A percentile compares a stretch with the other conserved stretches of the same genome.
These are phyloP conservation scores for Odontocolon sp. DNA, from an alignment of 2,888 invertebrate genomes.

Conservation along the genomic window DNA sequence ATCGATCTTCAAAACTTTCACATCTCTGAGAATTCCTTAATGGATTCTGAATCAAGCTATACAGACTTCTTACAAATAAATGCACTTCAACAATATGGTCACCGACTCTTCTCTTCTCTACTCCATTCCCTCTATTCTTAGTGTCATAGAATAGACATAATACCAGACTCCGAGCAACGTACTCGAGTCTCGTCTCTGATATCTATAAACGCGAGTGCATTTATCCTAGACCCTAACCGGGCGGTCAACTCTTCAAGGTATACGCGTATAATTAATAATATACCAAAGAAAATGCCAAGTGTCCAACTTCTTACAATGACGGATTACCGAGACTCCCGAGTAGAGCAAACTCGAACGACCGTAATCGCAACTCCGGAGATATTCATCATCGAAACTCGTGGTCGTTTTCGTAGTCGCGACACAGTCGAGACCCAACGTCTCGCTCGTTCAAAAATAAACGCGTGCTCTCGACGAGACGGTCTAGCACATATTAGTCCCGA, in stretches of 20 bases:
- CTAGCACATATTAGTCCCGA: slow-evolving; percentile 63
- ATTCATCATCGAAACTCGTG: slow-evolving; percentile 57
- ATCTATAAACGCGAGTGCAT: slow-evolving; percentile 1
- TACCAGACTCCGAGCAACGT: too few relatives aligned
- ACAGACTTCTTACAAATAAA: too few relatives aligned
- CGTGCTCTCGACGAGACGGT: slow-evolving; percentile 27
- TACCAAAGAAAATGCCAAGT: slow-evolving; percentile 2
- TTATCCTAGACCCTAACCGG: slow-evolving; percentile 2
- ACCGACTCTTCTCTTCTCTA: neutral
- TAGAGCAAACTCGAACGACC: slow-evolving; percentile 27
- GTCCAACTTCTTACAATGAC: slow-evolving; percentile 41
- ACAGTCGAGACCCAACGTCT: slow-evolving; percentile 6
- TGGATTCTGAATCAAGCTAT: slow-evolving; percentile 6
- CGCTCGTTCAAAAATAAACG: slow-evolving; percentile 56
- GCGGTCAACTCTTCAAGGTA: slow-evolving; percentile 38
- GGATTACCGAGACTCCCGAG: slow-evolving; percentile 28
- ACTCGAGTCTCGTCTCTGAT: too few relatives aligned
- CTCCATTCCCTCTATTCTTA: neutral
- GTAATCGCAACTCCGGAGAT: slow-evolving; percentile 52
- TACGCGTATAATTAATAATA: slow-evolving; percentile 48
- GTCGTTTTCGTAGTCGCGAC: slow-evolving; percentile 7
- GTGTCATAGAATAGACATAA: neutral
- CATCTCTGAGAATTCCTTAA: slow-evolving; percentile 18
- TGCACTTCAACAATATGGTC: neutral
- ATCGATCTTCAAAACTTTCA: slow-evolving; percentile 23